A percentile compares a stretch with the other conserved stretches of the same genome.
These are phyloP conservation scores for Mellilla xanthometata DNA, from an alignment of 2,888 invertebrate species.

Conservation along the genomic window DNA sequence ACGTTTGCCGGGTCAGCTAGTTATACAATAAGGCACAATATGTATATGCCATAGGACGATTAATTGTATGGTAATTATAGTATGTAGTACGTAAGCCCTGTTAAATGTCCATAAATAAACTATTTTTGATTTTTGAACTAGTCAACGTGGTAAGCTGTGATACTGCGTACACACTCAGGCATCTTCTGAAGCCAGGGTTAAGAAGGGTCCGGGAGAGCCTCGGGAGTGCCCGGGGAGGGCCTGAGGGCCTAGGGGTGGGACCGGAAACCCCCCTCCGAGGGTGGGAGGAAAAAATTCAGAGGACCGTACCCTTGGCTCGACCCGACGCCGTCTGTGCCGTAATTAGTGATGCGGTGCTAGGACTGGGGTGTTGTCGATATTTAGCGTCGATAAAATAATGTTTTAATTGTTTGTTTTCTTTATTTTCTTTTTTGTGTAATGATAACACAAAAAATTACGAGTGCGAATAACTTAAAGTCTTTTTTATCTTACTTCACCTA, in stretches of 20 bases:
- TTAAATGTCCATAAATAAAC: too few relatives aligned
- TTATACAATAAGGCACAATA: too few relatives aligned
- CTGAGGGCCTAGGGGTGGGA: slow-evolving; percentile 75
- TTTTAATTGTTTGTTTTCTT: too few relatives aligned
- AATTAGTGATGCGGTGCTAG: slow-evolving; percentile 75
- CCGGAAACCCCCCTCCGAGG: slow-evolving; percentile 62
- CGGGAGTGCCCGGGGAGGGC: slow-evolving; percentile 65
- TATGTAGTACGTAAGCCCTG: too few relatives aligned
- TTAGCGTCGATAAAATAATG: slow-evolving; percentile 36
- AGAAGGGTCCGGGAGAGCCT: slow-evolving; percentile 79
- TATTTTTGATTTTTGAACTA: too few relatives aligned
- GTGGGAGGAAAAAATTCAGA: slow-evolving; percentile 76
- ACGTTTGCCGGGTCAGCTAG: too few relatives aligned
- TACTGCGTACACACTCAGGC: slow-evolving; percentile 37
- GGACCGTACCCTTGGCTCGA: slow-evolving; percentile 77
- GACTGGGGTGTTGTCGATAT: slow-evolving; percentile 58
- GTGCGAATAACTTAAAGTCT: too few relatives aligned
- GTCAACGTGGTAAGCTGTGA: slow-evolving; percentile 23
- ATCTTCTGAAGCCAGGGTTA: slow-evolving; percentile 78
- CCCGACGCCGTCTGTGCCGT: slow-evolving; percentile 76
- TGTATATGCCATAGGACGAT: too few relatives aligned
- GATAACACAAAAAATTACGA: too few relatives aligned
- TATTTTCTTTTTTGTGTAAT: too few relatives aligned
- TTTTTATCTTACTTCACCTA: too few relatives aligned
- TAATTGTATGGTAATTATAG: too few relatives aligned